Conservation (phyloP, 2,113 vertebrate species). For the Carassius gibelio region DNA sequence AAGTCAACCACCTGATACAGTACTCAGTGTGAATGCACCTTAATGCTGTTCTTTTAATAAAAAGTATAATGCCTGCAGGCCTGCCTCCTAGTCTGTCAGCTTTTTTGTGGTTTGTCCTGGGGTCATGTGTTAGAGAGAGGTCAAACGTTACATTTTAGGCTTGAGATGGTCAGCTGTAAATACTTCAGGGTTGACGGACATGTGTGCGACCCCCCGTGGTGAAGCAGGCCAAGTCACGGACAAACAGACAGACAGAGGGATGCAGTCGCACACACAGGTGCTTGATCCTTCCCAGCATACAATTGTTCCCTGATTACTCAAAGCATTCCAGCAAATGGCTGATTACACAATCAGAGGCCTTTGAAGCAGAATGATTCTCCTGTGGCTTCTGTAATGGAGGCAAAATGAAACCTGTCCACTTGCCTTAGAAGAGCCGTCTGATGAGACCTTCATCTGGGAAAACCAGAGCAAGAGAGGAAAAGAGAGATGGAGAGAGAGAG, state of each 20-base stretch:
- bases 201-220: neutral
- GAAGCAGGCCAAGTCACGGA: neutral
- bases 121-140: neutral
- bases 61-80: neutral
- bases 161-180: conserved; percentile 21
- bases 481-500: conserved; percentile 33
- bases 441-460: conserved; percentile 45
- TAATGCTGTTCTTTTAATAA: neutral
- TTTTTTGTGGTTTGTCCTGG: neutral
- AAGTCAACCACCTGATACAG: neutral
- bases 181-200: neutral
- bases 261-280: neutral
- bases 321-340: conserved; percentile 55
- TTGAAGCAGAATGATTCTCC: conserved; percentile 69
- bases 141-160: conserved; percentile 8
- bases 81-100: neutral
- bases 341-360: conserved; percentile 72
- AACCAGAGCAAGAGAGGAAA: conserved; percentile 20
- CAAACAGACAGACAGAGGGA: conserved; percentile 16
- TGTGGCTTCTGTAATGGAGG: conserved; percentile 68
- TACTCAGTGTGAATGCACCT: neutral
- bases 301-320: conserved; percentile 51
- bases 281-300: conserved; percentile 15
- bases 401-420: conserved; percentile 69
- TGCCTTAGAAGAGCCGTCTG: conserved; percentile 56